Evolutionary conservation across 2,888 invertebrate genomes (phyloP), one percentile per base, ranked within the genome.

Genomic region (Amphimallon solstitiale): DNA sequence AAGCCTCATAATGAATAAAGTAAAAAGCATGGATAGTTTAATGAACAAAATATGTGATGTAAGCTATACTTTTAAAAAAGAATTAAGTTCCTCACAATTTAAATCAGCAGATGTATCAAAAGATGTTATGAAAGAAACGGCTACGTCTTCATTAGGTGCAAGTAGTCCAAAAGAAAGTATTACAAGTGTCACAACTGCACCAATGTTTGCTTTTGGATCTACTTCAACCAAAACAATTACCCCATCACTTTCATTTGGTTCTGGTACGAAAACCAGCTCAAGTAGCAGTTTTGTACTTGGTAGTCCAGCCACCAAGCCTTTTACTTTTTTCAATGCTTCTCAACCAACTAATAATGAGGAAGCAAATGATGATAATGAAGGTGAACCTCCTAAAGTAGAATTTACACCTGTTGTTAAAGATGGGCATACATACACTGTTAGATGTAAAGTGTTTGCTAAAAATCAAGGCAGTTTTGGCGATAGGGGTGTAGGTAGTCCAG

Each of bases 381-480:
- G 96, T 72, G 89, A 90, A 75, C 95, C 96, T 21, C 97, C 97
- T 0, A 92, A 93, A 84, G 90, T 89, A 12, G 95, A 95, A 76
- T 92, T 92, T 70, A 92, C 88, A 61, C 91, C 92, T 65, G 89
- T 97, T 14, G 89, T 90, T n/a, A 97, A 98, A 83, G 92, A 94
- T 60, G 95, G 92, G 76, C 90, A 94, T 72, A 84, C 94, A 14
- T 96, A 88, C 81, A 90, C 92, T 10, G 92, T 90, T 77, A 88
- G 91, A 76, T 96, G 97, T 81, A 98, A 97, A 84, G 87, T 98
- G 67, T 98, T 93, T 82, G 89, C 93, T 10, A 95, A 96, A 80
- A 93, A 92, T 79, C 90, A 92, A 74, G 88, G 86, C 0, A 87
- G 85, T 69, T 97, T 89, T 82, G 86, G 86, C 45, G 96, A 97